These are phyloP conservation scores for Neolamprologus longior DNA, from an alignment of 2,113 vertebrate species.

Conservation along the genomic window DNA sequence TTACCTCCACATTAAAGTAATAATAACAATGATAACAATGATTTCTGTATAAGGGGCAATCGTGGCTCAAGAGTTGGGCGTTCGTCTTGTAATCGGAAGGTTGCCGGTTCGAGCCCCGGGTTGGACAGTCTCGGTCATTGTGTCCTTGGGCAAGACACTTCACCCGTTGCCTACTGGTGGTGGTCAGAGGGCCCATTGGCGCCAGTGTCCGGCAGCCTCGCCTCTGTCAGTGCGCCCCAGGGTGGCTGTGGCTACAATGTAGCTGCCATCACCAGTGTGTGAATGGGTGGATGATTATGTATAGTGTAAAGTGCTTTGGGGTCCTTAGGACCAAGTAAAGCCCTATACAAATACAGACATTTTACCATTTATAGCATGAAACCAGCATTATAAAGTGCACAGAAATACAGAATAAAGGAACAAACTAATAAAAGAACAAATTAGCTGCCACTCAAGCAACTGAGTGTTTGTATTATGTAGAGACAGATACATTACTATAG, in stretches of 20 bases:
- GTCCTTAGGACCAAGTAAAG: background rate
- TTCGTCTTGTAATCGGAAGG: background rate
- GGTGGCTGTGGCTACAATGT: background rate
- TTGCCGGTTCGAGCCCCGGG: background rate
- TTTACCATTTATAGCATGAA: background rate
- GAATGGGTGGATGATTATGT: background rate
- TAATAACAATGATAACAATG: background rate
- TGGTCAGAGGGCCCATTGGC: fast-evolving
- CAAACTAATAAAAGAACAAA: background rate
- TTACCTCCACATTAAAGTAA: background rate
- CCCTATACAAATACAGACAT: fast-evolving
- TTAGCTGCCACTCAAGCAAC: background rate
- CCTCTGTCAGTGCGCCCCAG: background rate
- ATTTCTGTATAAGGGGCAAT: background rate
- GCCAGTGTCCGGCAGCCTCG: fast-evolving
- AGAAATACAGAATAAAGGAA: background rate
- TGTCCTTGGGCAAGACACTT: background rate
- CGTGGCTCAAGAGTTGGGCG: background rate
- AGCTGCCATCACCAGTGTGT: background rate
- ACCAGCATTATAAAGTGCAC: background rate
- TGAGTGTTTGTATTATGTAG: background rate
- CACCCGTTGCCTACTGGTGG: background rate
- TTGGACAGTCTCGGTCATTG: fast-evolving
- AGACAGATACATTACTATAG: background rate
- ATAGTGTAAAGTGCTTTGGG: background rate